These are phyloP conservation scores for Notothenia coriiceps DNA, from an alignment of 2,113 vertebrate species.

Conservation along the genomic window DNA sequence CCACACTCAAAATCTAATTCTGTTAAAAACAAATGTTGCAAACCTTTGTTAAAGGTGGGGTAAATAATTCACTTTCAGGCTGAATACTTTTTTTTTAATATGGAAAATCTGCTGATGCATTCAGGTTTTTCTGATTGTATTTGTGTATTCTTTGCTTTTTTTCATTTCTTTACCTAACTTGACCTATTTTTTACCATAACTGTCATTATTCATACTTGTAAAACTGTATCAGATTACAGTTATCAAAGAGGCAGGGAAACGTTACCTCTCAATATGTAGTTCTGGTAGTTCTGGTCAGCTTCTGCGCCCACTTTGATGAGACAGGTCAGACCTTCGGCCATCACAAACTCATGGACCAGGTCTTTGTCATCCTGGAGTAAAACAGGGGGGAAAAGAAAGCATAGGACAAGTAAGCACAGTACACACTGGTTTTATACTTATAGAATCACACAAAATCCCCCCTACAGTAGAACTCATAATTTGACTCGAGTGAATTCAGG, in stretches of 20 bases:
- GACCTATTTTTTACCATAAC: neutral
- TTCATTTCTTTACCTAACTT: neutral
- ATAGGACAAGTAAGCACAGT: neutral
- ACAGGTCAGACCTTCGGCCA: constrained; percentile 94
- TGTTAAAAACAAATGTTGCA: neutral
- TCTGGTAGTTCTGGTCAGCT: constrained; percentile 98
- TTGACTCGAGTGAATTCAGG: neutral
- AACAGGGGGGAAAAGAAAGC: neutral
- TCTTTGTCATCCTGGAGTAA: constrained; percentile 94
- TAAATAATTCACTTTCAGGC: too few relatives aligned
- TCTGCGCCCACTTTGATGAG: constrained; percentile 97
- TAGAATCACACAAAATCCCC: neutral
- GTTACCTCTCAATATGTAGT: constrained; percentile 97
- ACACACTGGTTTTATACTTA: neutral
- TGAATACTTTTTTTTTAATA: neutral
- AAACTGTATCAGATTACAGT: neutral
- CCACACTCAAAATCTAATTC: neutral
- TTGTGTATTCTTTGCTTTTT: neutral
- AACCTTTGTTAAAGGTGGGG: too few relatives aligned
- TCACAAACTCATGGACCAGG: constrained; percentile 97
- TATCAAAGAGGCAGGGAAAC: neutral
- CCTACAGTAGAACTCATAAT: too few relatives aligned
- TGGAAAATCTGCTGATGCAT: neutral
- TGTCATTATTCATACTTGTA: neutral
- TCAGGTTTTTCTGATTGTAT: too few relatives aligned